Evolutionary conservation across 2,888 invertebrate species (phyloP).

Genomic region (Drosophila phalerata): DNA sequence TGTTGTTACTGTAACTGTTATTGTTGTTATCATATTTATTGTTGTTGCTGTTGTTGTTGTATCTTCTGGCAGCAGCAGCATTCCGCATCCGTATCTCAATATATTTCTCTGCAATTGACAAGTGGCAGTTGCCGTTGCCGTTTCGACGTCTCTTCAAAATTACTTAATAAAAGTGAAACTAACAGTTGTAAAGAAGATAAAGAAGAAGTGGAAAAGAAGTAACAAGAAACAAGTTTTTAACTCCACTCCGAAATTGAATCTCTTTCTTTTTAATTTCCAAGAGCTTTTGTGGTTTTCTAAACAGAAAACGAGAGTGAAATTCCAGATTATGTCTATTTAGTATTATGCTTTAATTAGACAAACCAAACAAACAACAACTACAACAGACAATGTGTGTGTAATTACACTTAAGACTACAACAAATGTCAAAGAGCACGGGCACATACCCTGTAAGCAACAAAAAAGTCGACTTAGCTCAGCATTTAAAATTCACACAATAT

Average conservation of each 20-base stretch:
- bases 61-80: conserved; percentile 13
- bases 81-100: conserved; percentile 39
- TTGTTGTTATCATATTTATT: conserved; percentile 11
- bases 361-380: conserved; percentile 13
- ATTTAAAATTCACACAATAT: too few relatives aligned
- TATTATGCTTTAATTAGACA: conserved; percentile 32
- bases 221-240: conserved; percentile 49
- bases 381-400: neutral
- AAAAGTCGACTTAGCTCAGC: too few relatives aligned
- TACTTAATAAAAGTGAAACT: conserved; percentile 79
- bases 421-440: neutral
- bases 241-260: conserved; percentile 10
- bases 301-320: conserved; percentile 71
- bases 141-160: conserved; percentile 53
- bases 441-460: conserved; percentile 2
- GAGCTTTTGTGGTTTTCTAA: conserved; percentile 43
- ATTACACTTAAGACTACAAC: neutral
- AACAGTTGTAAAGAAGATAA: conserved; percentile 41
- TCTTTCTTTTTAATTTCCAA: neutral
- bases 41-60: neutral
- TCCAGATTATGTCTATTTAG: conserved; percentile 33
- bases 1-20: conserved; percentile 1
- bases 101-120: conserved; percentile 56
- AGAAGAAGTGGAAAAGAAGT: neutral
- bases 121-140: conserved; percentile 63